Evolutionary conservation across 1,140 invertebrate genomes (phyloP), one percentile per base, ranked within the genome.

Genomic region (Laodelphax striatellus): DNA sequence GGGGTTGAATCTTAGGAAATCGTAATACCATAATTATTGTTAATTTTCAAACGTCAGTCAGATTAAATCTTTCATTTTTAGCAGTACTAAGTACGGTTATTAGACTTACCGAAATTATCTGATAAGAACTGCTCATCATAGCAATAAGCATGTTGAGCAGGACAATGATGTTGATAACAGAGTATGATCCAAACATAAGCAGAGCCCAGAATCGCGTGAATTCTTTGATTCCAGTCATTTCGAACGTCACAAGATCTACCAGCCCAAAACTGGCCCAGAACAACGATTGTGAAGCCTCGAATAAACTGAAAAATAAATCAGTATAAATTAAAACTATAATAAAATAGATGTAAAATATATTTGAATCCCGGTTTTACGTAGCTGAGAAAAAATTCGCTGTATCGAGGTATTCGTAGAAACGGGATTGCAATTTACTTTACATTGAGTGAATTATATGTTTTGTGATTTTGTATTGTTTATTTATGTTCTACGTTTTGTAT

Each of bases 61-160:
- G n/a, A n/a, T n/a, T n/a, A n/a, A n/a, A n/a, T n/a, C n/a, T n/a
- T n/a, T n/a, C n/a, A n/a, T n/a, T n/a, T n/a, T n/a, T n/a, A n/a
- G n/a, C 38, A 16, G 38, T 9, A 54, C 38, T 17, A 3, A 28
- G 24, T 28, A 28, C 2, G 6, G 6, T 6, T 4, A 28, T 28
- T 38, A 41, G 41, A 75, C 81, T 80, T 76, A 92, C 90, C 63
- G 88, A 92, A 66, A 95, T 96, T 34, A 89, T 88, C 75, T 93
- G 88, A 73, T 94, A 95, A 0, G 92, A 95, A 72, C 92, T 94
- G 38, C 88, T 92, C 91, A 96, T 95, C 92, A 95, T 96, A 67
- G 93, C 93, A 71, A 96, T 95, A 5, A 96, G 81, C 83, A 95
- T 90, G 75, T 96, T 96, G 34, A 95, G 80, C 1, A 96, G 76